These are phyloP conservation scores for Ctenodactylus gundi DNA, from an alignment of 2,113 vertebrate genomes.

Conservation along the genomic window DNA sequence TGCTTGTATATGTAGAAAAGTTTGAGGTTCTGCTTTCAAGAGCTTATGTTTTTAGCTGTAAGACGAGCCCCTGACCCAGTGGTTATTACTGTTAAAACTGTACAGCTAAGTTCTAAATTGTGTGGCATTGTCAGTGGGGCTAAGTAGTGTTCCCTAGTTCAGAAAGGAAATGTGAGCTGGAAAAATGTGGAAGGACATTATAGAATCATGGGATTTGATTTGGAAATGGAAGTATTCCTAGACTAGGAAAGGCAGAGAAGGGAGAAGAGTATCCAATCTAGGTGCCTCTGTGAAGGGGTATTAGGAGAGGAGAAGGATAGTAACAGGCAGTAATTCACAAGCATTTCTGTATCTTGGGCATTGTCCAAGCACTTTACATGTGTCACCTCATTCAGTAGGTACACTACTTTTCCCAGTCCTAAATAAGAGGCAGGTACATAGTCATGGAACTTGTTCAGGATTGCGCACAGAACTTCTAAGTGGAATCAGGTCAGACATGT, in stretches of 20 bases:
- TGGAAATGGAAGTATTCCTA: background rate
- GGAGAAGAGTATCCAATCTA: background rate
- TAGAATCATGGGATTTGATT: background rate
- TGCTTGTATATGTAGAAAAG: background rate
- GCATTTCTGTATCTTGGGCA: background rate
- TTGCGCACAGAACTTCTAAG: background rate
- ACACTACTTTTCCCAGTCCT: background rate
- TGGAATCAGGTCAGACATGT: background rate
- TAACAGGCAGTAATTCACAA: background rate
- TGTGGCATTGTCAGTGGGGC: background rate
- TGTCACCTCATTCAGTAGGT: background rate
- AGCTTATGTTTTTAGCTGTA: background rate
- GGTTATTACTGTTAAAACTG: background rate
- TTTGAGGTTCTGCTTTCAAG: background rate
- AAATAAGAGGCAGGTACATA: background rate
- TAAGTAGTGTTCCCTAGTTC: background rate
- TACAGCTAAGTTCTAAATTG: background rate
- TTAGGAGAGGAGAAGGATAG: too few species aligned
- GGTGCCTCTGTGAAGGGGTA: background rate
- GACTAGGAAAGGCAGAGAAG: background rate
- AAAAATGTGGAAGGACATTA: background rate
- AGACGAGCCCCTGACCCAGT: background rate
- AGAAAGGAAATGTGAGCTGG: background rate
- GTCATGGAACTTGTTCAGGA: background rate
- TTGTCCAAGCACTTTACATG: background rate